A percentile compares a stretch with the other conserved stretches of the same genome.
Evolutionary conservation across 2,888 invertebrate genomes (phyloP).

Genomic region (Dicroscelio sp.): DNA sequence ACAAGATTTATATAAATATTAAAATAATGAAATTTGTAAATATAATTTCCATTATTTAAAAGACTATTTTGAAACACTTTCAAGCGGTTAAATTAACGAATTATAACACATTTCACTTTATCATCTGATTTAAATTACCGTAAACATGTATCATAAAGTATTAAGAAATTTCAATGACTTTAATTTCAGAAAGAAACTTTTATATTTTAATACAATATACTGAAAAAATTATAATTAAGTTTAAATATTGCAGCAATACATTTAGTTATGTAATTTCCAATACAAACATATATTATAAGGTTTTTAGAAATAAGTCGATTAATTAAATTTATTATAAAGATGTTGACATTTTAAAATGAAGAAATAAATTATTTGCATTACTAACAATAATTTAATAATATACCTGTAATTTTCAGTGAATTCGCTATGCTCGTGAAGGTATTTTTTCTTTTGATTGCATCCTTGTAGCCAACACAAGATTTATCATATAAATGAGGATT

Average conservation of each 20-base stretch:
- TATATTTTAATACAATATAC: background rate
- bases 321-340: background rate
- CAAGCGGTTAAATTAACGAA: background rate
- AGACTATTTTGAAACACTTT: background rate
- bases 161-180: background rate
- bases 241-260: background rate
- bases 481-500: constrained; percentile 12
- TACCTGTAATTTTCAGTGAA: background rate
- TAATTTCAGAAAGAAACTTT: background rate
- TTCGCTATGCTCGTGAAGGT: background rate
- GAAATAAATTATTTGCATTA: background rate
- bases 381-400: background rate
- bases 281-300: background rate
- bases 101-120: background rate
- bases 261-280: background rate
- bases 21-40: no score
- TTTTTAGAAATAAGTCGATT: background rate
- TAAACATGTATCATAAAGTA: background rate
- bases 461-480: background rate
- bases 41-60: no score
- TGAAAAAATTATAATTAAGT: background rate
- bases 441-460: background rate
- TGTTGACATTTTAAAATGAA: background rate
- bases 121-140: background rate
- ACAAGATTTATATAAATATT: no score